These are phyloP conservation scores for Menidia beryllina DNA, from an alignment of 2,113 vertebrate species.

Conservation along the genomic window DNA sequence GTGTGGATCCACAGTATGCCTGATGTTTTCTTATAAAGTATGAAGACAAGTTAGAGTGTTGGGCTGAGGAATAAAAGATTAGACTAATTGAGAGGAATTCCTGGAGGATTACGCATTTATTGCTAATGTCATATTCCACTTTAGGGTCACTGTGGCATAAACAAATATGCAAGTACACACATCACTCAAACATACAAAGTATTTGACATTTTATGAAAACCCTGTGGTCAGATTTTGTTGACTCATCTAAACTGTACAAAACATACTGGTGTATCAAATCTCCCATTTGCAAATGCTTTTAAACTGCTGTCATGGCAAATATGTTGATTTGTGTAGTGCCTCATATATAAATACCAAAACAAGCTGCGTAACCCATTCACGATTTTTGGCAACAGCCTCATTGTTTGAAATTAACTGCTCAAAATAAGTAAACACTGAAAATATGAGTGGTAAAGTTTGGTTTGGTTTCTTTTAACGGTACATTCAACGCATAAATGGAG, in stretches of 20 bases:
- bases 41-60: conserved; percentile 32
- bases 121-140: conserved; percentile 22
- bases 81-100: conserved; percentile 2
- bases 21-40: conserved; percentile 28
- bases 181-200: background rate
- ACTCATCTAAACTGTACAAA: background rate
- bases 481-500: too few relatives aligned
- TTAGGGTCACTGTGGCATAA: conserved; percentile 16
- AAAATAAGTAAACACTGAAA: too few relatives aligned
- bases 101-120: background rate
- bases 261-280: conserved; percentile 6
- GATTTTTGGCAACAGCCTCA: too few relatives aligned
- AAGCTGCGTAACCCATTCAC: background rate
- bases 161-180: conserved; percentile 17
- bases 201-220: background rate
- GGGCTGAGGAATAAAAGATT: conserved; percentile 15
- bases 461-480: too few relatives aligned
- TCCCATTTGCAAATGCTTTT: background rate
- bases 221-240: background rate
- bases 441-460: too few relatives aligned
- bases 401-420: too few relatives aligned
- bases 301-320: background rate
- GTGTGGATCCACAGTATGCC: conserved; percentile 25
- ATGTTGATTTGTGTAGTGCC: background rate
- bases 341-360: background rate